phyloP scores from a whole-genome alignment of 2,113 vertebrate species.

The Scartelaos histophorus region DNA sequence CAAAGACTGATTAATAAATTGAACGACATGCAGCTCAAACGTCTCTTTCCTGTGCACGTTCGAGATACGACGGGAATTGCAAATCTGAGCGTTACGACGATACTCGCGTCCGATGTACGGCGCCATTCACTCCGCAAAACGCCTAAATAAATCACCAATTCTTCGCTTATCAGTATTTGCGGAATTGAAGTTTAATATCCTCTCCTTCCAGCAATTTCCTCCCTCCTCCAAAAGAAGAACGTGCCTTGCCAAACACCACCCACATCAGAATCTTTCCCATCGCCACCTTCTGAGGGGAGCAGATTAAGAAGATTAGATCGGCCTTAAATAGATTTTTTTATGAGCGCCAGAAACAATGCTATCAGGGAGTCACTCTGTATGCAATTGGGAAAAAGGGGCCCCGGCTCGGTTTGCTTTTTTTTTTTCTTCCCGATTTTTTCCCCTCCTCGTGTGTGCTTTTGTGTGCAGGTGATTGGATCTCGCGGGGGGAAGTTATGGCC shows the following conservation, averaged over 20 bases:
- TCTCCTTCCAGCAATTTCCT: conserved; percentile 70
- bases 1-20: not conserved
- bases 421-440: too few relatives aligned
- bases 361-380: conserved; percentile 71
- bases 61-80: not conserved
- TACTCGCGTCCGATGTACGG: conserved; percentile 58
- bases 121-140: conserved; percentile 65
- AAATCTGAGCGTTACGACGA: conserved; percentile 35
- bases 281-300: conserved; percentile 64
- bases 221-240: conserved; percentile 38
- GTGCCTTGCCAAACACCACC: conserved; percentile 48
- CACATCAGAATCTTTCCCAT: conserved; percentile 67
- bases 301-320: conserved; percentile 79
- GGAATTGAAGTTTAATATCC: conserved; percentile 77
- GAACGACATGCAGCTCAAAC: conserved; percentile 12
- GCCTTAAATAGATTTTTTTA: conserved; percentile 76
- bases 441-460: conserved; percentile 65
- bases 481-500: conserved; percentile 66
- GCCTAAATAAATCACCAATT: conserved; percentile 73
- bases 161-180: conserved; percentile 62
- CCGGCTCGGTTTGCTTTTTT: conserved; percentile 52
- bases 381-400: conserved; percentile 67
- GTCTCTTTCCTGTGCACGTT: conserved; percentile 22
- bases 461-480: conserved; percentile 71
- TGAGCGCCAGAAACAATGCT: conserved; percentile 76